Evolutionary conservation across 2,888 invertebrate genomes (phyloP).

Genomic region (Cheilosia soror): DNA sequence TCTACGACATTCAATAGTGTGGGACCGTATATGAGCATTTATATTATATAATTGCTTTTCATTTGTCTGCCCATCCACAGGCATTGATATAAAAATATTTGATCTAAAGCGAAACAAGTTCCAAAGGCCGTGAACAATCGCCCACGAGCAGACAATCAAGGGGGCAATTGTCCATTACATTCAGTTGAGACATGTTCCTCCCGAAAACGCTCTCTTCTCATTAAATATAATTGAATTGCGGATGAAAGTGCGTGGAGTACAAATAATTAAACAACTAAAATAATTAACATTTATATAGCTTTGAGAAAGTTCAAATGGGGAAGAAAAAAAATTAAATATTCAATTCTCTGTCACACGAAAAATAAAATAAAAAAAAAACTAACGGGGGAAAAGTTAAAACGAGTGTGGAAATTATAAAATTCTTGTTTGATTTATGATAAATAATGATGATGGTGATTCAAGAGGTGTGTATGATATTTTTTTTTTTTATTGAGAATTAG

Average conservation of each 20-base stretch:
- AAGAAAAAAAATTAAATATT: constrained; percentile 20
- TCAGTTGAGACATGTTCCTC: constrained; percentile 11
- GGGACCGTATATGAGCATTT: constrained; percentile 30
- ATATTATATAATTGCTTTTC: constrained; percentile 20
- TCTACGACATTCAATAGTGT: constrained; percentile 37
- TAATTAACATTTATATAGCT: constrained; percentile 42
- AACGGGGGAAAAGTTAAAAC: constrained; percentile 15
- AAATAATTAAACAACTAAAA: constrained; percentile 1
- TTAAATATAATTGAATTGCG: not conserved
- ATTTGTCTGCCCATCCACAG: constrained; percentile 30
- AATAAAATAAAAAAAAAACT: constrained; percentile 3
- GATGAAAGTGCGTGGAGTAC: not conserved
- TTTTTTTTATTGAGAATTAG: constrained; percentile 41
- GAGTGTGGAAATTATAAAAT: constrained; percentile 24
- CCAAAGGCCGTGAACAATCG: not conserved
- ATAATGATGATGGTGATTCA: constrained; percentile 46
- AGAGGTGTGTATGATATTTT: not conserved
- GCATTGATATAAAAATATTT: constrained; percentile 52
- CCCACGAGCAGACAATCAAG: not conserved
- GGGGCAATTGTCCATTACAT: not conserved
- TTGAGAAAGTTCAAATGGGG: not conserved
- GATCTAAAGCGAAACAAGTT: constrained; percentile 12
- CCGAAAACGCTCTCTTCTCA: not conserved
- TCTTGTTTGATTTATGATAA: constrained; percentile 47
- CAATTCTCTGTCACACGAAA: constrained; percentile 46